A percentile compares a stretch with the other conserved stretches of the same genome.
These are phyloP conservation scores for Actinostola sp. DNA, from an alignment of 92 coral and sea anemone genomes.

Conservation along the genomic window DNA sequence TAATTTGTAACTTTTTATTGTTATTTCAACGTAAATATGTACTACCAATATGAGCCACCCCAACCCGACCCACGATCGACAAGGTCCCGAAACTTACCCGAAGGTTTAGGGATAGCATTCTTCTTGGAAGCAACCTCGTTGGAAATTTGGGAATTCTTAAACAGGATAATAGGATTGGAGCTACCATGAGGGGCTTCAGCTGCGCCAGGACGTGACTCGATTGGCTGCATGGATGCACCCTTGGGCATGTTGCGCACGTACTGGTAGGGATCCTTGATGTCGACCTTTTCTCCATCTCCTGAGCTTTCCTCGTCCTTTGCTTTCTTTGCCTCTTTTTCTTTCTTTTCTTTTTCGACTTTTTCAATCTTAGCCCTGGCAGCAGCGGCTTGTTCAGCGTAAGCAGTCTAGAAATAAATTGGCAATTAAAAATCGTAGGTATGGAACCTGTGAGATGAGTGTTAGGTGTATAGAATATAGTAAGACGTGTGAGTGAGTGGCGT, in stretches of 20 bases:
- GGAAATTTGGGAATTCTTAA: constrained; percentile 83
- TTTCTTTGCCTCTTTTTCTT: background rate
- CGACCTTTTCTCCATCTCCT: background rate
- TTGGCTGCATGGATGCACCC: constrained; percentile 92
- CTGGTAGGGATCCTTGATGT: constrained; percentile 79
- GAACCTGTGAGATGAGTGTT: too few species aligned
- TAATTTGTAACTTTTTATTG: too few species aligned
- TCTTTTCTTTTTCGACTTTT: background rate
- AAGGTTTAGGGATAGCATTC: constrained; percentile 73
- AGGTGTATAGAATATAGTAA: too few species aligned
- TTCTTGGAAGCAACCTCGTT: constrained; percentile 69
- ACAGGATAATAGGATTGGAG: constrained; percentile 82
- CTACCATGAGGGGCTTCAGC: constrained; percentile 47
- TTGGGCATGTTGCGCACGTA: constrained; percentile 90
- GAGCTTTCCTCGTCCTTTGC: constrained; percentile 23
- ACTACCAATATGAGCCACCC: background rate
- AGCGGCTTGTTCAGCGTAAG: constrained; percentile 1
- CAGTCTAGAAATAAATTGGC: background rate
- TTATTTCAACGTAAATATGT: too few species aligned
- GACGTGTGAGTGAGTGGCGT: too few species aligned
- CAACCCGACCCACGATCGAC: background rate
- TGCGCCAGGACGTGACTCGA: constrained; percentile 85
- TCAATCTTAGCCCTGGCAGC: constrained; percentile 19
- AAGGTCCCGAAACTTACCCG: constrained; percentile 17
- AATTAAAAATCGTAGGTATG: too few species aligned